A percentile compares a stretch with the other conserved stretches of the same genome.
phyloP scores from a whole-genome alignment of 1,140 invertebrate genomes.

The Acyrthosiphon pisum region DNA sequence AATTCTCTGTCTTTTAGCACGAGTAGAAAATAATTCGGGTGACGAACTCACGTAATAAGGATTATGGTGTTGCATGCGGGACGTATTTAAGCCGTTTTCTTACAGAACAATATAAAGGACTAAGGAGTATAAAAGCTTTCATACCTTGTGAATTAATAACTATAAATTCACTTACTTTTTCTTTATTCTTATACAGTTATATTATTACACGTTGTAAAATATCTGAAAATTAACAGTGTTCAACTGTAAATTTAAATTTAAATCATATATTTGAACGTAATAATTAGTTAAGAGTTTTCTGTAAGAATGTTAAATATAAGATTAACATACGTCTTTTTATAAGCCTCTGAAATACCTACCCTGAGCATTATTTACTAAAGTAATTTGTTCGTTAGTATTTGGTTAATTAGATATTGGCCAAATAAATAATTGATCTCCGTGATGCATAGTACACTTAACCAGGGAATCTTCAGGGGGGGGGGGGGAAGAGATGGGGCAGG shows the following conservation, averaged over 20 bases:
- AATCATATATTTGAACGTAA: neutral
- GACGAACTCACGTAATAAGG: constrained; percentile 32
- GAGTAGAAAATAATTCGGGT: constrained; percentile 27
- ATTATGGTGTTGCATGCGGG: neutral
- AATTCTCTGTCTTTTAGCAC: neutral
- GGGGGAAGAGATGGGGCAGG: too few relatives aligned
- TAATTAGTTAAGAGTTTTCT: neutral
- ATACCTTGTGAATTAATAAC: neutral
- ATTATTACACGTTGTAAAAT: neutral
- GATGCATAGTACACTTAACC: too few relatives aligned
- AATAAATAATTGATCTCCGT: too few relatives aligned
- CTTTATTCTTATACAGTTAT: too few relatives aligned
- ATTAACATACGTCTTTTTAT: neutral
- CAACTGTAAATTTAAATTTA: neutral
- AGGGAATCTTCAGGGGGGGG: too few relatives aligned
- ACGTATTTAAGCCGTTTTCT: constrained; percentile 12
- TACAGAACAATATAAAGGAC: neutral
- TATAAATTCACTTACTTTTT: neutral
- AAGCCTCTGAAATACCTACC: neutral
- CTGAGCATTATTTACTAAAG: neutral
- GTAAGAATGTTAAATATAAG: neutral
- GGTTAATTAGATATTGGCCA: neutral
- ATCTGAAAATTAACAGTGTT: neutral
- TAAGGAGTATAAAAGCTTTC: constrained; percentile 37
- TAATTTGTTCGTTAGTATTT: neutral